Base-by-base conservation (phyloP, 2,113 vertebrate genomes). In the Phalacrocorax aristotelis region DNA sequence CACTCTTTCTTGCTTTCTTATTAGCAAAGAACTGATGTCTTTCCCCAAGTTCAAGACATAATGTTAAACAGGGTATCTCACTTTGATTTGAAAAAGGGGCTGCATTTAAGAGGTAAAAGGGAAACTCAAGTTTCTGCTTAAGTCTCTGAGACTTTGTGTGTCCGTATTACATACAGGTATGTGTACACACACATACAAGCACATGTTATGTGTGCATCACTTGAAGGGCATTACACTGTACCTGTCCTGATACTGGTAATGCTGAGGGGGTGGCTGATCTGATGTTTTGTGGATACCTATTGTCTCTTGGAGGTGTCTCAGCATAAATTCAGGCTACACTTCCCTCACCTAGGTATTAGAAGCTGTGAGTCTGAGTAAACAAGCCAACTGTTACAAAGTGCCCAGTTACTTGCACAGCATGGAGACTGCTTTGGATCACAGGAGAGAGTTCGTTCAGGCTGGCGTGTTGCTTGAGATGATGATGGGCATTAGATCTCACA, bases 181-280 rank as follows among this genome's bases (percentile, higher is more conserved):
- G 2, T 7, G 15, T 38, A 23, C 9, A 27, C 5, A 26, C 2
- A 23, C 29, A n/a, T 18, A 27, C 9, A 32, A 4, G 14, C 3
- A 2, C 10, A 17, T 51, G 36, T 34, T 54, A 12, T 26, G 6
- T 48, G 60, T 68, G 26, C 7, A 29, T 64, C 30, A 38, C 0
- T 29, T 81, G 36, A 68, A 90, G 7, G 27, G 10, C 12, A 19
- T 58, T 74, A n/a, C 32, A 54, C 11, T 64, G 5, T 40, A 60
- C 8, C 4, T 68, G 14, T 18, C 27, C 15, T 68, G 49, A 74
- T 72, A 30, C 13, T 1, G 1, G 20, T 32, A 27, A 7, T 60
- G 52, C 22, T 80, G 57, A 80, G 76, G 20, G 10, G 11, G 13
- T 60, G 12, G 15, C 60, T 65, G 21, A 19, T 54, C 15, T 29